Evolutionary conservation across 2,888 invertebrate genomes (phyloP).

Genomic region (Andrena camellia): DNA sequence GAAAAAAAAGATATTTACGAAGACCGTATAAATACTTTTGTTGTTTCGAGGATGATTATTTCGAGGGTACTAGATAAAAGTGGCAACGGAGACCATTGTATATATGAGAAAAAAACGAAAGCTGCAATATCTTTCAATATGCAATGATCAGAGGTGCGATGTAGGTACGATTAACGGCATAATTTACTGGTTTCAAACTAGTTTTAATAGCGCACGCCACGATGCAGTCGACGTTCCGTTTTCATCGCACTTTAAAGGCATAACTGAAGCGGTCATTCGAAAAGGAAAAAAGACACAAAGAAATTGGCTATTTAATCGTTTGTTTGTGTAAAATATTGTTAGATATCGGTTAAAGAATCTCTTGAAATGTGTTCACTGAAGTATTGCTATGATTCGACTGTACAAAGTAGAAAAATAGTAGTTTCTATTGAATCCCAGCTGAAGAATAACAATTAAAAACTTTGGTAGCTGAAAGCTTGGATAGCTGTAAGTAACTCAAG

Average conservation of each 20-base stretch:
- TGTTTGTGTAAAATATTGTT: slow-evolving; percentile 17
- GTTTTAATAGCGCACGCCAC: slow-evolving; percentile 1
- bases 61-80: slow-evolving; percentile 16
- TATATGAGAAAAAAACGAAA: slow-evolving; percentile 41
- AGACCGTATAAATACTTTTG: slow-evolving; percentile 27
- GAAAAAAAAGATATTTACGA: slow-evolving; percentile 13
- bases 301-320: not conserved
- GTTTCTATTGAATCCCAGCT: slow-evolving; percentile 19
- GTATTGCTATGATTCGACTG: slow-evolving; percentile 7
- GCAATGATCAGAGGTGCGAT: slow-evolving; percentile 9
- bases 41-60: slow-evolving; percentile 42
- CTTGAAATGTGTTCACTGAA: slow-evolving; percentile 9
- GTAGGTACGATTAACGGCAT: not conserved
- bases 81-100: slow-evolving; percentile 48
- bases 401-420: slow-evolving; percentile 41
- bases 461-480: not conserved
- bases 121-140: slow-evolving; percentile 34
- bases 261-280: slow-evolving; percentile 9
- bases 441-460: not conserved
- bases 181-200: slow-evolving; percentile 15
- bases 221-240: slow-evolving; percentile 34
- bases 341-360: not conserved
- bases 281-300: not conserved
- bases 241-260: slow-evolving; percentile 68
- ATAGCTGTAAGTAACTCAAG: slow-evolving; percentile 22